Percentiles rank a stretch among this genome's conserved stretches.
Evolutionary conservation across 2,113 vertebrate species (phyloP).

Genomic region (Oryzias curvinotus): DNA sequence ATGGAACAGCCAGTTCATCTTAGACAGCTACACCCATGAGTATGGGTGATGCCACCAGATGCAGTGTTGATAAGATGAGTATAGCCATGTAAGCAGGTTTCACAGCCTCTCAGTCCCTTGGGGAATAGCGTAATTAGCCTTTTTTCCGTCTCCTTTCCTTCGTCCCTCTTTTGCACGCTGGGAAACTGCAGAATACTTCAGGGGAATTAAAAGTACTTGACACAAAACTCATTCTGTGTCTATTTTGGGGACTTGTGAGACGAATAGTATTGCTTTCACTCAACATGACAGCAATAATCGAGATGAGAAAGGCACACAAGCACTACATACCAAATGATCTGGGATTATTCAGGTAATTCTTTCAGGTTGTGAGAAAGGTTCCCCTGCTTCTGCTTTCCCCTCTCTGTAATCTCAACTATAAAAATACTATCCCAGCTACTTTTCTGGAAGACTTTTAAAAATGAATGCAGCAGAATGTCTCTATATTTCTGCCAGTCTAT

Average conservation of each 20-base stretch:
- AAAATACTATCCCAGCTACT: too few relatives aligned
- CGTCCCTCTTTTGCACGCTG: constrained; percentile 60
- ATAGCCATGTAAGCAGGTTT: constrained; percentile 68
- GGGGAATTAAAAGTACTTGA: constrained; percentile 64
- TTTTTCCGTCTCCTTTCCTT: constrained; percentile 50
- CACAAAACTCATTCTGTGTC: constrained; percentile 65
- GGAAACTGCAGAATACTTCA: constrained; percentile 50
- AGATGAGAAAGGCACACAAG: constrained; percentile 55
- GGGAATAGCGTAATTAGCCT: constrained; percentile 63
- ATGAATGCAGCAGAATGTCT: too few relatives aligned
- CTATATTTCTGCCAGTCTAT: too few relatives aligned
- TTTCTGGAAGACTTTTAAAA: too few relatives aligned
- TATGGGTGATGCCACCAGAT: constrained; percentile 52
- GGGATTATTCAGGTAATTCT: constrained; percentile 59
- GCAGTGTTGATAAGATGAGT: constrained; percentile 48
- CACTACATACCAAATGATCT: constrained; percentile 50
- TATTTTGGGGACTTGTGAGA: constrained; percentile 63
- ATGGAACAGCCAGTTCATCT: constrained; percentile 30
- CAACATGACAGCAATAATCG: constrained; percentile 42
- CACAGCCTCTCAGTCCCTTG: constrained; percentile 40
- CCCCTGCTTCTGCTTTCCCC: neutral
- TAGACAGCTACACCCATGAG: constrained; percentile 52
- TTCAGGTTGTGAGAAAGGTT: neutral
- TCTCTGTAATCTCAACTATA: too few relatives aligned
- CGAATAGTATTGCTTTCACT: constrained; percentile 41